Conservation (phyloP, 2,888 invertebrate species). For the Girardia tigrina region DNA sequence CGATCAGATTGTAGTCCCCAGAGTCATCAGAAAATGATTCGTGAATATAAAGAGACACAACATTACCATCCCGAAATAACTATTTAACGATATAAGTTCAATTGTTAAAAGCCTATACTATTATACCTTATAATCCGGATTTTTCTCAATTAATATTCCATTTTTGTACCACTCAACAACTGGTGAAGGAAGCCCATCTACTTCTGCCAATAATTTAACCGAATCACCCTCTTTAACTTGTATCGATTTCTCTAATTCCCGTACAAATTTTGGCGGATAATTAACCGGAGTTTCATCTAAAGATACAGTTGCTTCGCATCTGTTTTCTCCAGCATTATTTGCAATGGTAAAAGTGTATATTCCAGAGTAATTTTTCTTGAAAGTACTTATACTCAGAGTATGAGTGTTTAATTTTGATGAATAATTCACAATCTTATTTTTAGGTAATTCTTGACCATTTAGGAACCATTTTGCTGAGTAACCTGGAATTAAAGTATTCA, state of each 20-base stretch:
- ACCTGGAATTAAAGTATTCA: not conserved
- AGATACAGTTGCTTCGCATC: not conserved
- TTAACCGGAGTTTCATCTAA: not conserved
- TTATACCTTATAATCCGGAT: slow-evolving; percentile 52
- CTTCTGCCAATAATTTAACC: slow-evolving; percentile 36
- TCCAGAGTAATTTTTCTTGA: not conserved
- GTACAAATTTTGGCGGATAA: not conserved
- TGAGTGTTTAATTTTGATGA: slow-evolving; percentile 12
- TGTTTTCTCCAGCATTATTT: not conserved
- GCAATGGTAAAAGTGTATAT: not conserved
- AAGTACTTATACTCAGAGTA: not conserved
- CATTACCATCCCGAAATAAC: slow-evolving; percentile 56
- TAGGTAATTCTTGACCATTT: not conserved
- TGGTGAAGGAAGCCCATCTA: slow-evolving; percentile 45
- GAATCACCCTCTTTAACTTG: slow-evolving; percentile 56
- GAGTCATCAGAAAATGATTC: slow-evolving; percentile 98
- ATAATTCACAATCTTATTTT: not conserved
- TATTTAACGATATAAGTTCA: not conserved
- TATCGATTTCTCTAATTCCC: slow-evolving; percentile 1
- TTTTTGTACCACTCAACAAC: slow-evolving; percentile 59
- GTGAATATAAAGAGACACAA: slow-evolving; percentile 71
- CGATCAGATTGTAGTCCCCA: slow-evolving; percentile 54
- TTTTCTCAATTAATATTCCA: slow-evolving; percentile 56
- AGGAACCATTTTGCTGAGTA: not conserved
- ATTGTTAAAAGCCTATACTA: not conserved